Base-by-base conservation (phyloP, 1,140 invertebrate genomes). In the Bombus cullumanus region DNA sequence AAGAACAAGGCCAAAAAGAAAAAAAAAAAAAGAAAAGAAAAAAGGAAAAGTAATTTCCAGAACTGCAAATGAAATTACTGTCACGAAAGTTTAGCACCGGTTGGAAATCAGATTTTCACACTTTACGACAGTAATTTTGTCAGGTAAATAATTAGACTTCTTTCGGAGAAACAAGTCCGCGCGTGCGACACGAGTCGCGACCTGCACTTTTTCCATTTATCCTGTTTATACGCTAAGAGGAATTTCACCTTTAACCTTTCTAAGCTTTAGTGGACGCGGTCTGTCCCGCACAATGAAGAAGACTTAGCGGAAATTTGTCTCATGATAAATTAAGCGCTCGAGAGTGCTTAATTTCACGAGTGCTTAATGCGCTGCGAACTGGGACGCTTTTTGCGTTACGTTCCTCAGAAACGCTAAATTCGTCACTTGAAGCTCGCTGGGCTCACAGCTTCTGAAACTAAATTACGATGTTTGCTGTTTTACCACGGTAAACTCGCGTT, bases 301-400 rank as follows among this genome's bases (percentile, higher is more conserved):
- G 69, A n/a, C 69, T n/a, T 72, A 72, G 37, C 37, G 39, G 39
- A 72, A 72, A 72, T 72, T 72, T 72, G 69, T 72, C 69, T 72
- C 69, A 13, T 72, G 69, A 72, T 72, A 72, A 72, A 72, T 72
- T 41, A 72, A 72, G 39, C 69, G 39, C 69, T 72, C 69, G 39
- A n/a, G 69, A 72, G 69, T 72, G 69, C 69, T 72, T 72, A 41
- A 72, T 72, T 72, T 72, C 39, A 72, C 69, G 69, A 72, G 69
- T 13, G 69, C 69, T 72, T 72, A 72, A 72, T 72, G 69, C 39
- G 39, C 39, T 22, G 69, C 69, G 39, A 41, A 72, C 39, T 15
- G 69, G 39, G 41, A 72, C 69, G 69, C 37, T 72, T 72, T 72
- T 72, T 72, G 68, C 68, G 34, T 39, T 25, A 10, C 39, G 28